Conservation (phyloP, 1,140 invertebrate genomes). For the Calycopis cecrops region DNA sequence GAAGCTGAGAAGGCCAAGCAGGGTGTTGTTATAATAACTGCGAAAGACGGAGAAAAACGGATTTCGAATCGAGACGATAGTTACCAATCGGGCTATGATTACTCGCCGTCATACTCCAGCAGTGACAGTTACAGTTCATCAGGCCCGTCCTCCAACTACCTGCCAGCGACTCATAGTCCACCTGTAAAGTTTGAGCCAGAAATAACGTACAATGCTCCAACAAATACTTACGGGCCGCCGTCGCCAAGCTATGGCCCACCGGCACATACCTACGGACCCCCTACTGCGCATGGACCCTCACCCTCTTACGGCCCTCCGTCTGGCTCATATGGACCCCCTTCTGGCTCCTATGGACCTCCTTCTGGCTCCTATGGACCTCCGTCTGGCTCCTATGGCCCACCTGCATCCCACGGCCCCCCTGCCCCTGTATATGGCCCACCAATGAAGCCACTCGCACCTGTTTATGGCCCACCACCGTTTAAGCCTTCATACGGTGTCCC, state of each 20-base stretch:
- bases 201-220: constrained; percentile 51
- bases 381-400: constrained; percentile 48
- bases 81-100: constrained; percentile 54
- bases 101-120: constrained; percentile 45
- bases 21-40: constrained; percentile 63
- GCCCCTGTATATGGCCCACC: constrained; percentile 56
- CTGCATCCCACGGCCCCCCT: constrained; percentile 38
- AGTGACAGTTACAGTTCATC: constrained; percentile 47
- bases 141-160: constrained; percentile 44
- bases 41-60: constrained; percentile 64
- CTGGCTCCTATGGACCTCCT: constrained; percentile 65
- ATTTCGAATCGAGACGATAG: constrained; percentile 63
- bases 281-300: constrained; percentile 65
- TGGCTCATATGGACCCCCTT: constrained; percentile 65
- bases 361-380: constrained; percentile 66
- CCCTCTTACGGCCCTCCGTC: constrained; percentile 63
- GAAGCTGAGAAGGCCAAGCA: constrained; percentile 32
- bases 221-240: constrained; percentile 54
- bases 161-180: constrained; percentile 41
- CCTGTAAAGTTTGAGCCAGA: constrained; percentile 59
- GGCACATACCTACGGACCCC: constrained; percentile 55
- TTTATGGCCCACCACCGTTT: constrained; percentile 72
- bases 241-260: constrained; percentile 60
- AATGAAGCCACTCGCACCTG: constrained; percentile 43
- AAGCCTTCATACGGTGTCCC: constrained; percentile 67